Percentiles rank a stretch among this genome's conserved stretches.
Conservation (phyloP, 2,888 invertebrate genomes). For the Capitulum mitella region DNA sequence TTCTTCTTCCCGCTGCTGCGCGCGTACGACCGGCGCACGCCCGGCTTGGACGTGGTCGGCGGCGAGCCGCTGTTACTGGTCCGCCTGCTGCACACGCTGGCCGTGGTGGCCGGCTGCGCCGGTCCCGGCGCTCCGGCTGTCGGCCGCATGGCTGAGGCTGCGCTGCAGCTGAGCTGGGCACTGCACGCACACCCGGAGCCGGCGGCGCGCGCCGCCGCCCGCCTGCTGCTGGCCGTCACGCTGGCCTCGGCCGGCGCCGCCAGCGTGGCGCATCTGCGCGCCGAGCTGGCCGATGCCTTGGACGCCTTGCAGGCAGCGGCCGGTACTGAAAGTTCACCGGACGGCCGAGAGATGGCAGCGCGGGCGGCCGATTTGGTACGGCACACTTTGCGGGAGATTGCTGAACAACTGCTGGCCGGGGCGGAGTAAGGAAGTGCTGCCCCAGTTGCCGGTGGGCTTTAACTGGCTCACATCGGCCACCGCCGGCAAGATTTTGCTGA, state of each 20-base stretch:
- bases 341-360: constrained; percentile 46
- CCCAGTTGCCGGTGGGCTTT: no score
- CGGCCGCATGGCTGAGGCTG: constrained; percentile 59
- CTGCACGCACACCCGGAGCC: constrained; percentile 60
- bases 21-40: constrained; percentile 55
- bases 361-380: constrained; percentile 18
- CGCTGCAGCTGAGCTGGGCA: constrained; percentile 59
- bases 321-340: constrained; percentile 50
- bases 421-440: background rate
- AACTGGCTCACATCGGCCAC: no score
- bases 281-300: constrained; percentile 57
- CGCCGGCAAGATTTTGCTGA: no score
- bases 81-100: constrained; percentile 60
- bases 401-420: background rate
- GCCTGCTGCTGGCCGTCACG: constrained; percentile 59
- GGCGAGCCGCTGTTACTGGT: constrained; percentile 49
- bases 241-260: constrained; percentile 55
- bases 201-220: constrained; percentile 57
- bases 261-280: constrained; percentile 54
- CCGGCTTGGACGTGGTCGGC: constrained; percentile 48
- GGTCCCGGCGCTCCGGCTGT: constrained; percentile 54
- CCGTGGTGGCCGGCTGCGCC: constrained; percentile 58
- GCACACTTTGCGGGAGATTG: background rate
- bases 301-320: constrained; percentile 58
- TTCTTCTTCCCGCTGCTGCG: constrained; percentile 75